These are phyloP conservation scores for Zoanthus sociatus DNA, from an alignment of 92 coral and sea anemone species.

Conservation along the genomic window DNA sequence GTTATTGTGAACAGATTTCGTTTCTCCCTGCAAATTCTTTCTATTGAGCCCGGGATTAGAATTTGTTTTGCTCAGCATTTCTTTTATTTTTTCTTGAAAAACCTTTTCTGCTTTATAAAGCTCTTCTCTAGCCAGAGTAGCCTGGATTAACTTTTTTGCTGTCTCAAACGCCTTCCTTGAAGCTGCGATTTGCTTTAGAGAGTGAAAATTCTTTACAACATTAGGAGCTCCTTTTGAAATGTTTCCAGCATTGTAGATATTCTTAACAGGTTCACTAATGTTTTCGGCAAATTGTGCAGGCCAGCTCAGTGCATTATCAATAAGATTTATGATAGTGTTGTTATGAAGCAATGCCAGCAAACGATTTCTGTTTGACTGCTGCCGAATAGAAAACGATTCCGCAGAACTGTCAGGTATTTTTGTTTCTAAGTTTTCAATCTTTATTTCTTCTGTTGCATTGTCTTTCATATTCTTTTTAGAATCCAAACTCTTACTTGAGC, in stretches of 20 bases:
- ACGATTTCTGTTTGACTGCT: constrained; percentile 14
- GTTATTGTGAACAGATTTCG: constrained; percentile 19
- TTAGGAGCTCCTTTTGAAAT: background rate
- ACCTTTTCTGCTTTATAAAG: constrained; percentile 84
- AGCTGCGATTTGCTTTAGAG: constrained; percentile 67
- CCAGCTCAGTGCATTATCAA: constrained; percentile 6
- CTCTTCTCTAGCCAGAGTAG: constrained; percentile 85
- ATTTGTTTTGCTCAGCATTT: constrained; percentile 80
- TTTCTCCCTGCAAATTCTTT: background rate
- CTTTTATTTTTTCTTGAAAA: constrained; percentile 81
- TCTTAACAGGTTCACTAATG: background rate
- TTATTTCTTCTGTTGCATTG: background rate
- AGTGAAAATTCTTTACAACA: background rate
- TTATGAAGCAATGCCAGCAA: constrained; percentile 32
- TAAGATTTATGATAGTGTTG: constrained; percentile 28
- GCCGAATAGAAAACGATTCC: background rate
- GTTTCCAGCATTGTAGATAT: background rate
- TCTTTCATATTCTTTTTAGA: background rate
- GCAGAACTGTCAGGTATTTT: background rate
- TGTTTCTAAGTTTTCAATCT: background rate
- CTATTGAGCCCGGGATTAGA: constrained; percentile 11
- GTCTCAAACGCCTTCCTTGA: constrained; percentile 89
- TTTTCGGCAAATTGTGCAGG: background rate
- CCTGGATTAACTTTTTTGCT: constrained; percentile 83
- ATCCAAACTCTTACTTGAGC: background rate